Base-by-base conservation (phyloP, 2,113 vertebrate genomes). In the Oryzias javanicus region DNA sequence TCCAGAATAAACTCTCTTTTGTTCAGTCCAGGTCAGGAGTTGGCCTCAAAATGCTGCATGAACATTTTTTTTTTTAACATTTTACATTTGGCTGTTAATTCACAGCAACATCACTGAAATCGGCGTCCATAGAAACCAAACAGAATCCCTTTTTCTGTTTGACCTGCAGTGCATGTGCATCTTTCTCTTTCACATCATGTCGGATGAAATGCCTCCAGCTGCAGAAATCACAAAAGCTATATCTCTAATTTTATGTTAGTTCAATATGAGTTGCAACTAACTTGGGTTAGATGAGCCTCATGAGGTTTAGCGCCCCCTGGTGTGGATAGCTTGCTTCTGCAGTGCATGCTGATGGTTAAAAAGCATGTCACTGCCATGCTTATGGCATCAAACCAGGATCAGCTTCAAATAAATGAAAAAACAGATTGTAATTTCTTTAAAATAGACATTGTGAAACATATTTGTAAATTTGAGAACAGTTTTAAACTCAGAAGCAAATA, bases 301-400 rank as follows among this genome's bases (percentile, higher is more conserved):
- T 29, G 14, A 5, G n/a, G 25, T 54, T 16, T 13, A 63, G 46
- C 50, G 4, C 60, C 54, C 51, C 47, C 64, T 27, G 41, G 64
- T 73, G 53, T 41, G 63, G 72, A 51, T 55, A 62, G 54, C 70
- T 66, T 81, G 40, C 40, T 76, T 50, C 56, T 42, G 51, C 52
- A 77, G 14, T 87, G 94, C 94, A 94, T 91, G 92, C 72, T 22
- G 46, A 5, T 27, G 72, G 64, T 22, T 70, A 59, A 50, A 70
- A 69, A 27, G 54, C 47, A 29, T 47, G 41, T 25, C 56, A 59
- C 73, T 67, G 73, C 81, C 49, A 44, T 47, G 13, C 62, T 78
- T 70, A 72, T 49, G 64, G 35, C 10, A 3, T 10, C 35, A 35
- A 35, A 35, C 10, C 35, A 35, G 35, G 35, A 35, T 35, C 8